A percentile compares a stretch with the other conserved stretches of the same genome.
phyloP scores from a whole-genome alignment of 1,140 invertebrate species.

The Hycleus phaleratus region DNA sequence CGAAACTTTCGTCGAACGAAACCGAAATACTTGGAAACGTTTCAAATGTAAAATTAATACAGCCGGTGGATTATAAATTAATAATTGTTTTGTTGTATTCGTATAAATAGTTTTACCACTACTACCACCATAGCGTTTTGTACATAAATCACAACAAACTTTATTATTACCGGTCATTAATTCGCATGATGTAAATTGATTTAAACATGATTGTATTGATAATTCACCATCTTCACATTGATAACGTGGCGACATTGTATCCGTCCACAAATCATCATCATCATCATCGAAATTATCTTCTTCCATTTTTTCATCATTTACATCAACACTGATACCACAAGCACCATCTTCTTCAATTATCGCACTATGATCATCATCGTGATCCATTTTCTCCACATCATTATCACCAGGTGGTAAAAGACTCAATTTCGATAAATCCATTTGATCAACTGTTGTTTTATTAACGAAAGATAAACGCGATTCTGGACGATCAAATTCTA shows the following conservation, averaged over 20 bases:
- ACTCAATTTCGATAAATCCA: slow-evolving; percentile 35
- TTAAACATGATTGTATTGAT: slow-evolving; percentile 79
- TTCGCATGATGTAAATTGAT: slow-evolving; percentile 85
- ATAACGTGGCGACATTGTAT: slow-evolving; percentile 55
- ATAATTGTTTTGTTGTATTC: slow-evolving; percentile 84
- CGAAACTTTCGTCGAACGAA: slow-evolving; percentile 61
- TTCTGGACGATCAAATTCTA: slow-evolving; percentile 44
- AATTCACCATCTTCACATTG: slow-evolving; percentile 68
- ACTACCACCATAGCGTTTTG: slow-evolving; percentile 56
- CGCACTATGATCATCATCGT: slow-evolving; percentile 7
- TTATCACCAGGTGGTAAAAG: slow-evolving; percentile 30
- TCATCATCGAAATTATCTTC: slow-evolving; percentile 29
- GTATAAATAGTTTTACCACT: slow-evolving; percentile 74
- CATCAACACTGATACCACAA: slow-evolving; percentile 16
- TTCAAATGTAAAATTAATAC: slow-evolving; percentile 94
- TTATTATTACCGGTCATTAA: slow-evolving; percentile 85
- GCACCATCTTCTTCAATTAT: slow-evolving; percentile 10
- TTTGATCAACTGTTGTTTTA: slow-evolving; percentile 29
- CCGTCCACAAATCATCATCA: slow-evolving; percentile 39
- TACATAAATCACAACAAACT: slow-evolving; percentile 86
- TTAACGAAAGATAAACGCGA: slow-evolving; percentile 45
- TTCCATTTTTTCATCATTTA: slow-evolving; percentile 33
- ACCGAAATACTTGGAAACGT: slow-evolving; percentile 58
- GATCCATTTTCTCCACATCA: slow-evolving; percentile 22
- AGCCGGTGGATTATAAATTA: slow-evolving; percentile 83